Evolutionary conservation across 2,113 vertebrate species (phyloP), one percentile per base, ranked within the genome.

Genomic region (Alexandromys fortis): DNA sequence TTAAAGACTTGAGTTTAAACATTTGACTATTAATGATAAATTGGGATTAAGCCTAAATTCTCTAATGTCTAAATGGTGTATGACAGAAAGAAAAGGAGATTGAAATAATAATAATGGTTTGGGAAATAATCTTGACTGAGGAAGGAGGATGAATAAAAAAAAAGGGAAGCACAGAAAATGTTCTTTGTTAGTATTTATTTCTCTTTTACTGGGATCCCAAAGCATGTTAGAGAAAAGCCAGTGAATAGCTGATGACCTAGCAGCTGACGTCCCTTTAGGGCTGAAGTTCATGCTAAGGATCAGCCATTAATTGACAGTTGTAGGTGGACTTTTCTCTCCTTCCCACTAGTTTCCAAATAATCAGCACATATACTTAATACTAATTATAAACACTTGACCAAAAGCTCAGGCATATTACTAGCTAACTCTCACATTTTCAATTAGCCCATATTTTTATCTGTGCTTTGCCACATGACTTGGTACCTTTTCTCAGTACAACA

Each of bases 111-210:
- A 79, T 58, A 63, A 73, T 24, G 2, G 63, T 7, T 78, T n/a
- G 28, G 33, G n/a, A 38, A 87, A 61, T 52, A 93, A 35, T 95
- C 89, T 14, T 78, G 19, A 70, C 4, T 52, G 17, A 63, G 35
- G 42, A 9, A 49, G 10, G 33, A 82, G 10, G 33, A 13, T 35
- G 38, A 76, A 70, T 68, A 16, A 42, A 82, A 93, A 22, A 42
- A 30, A 63, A n/a, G n/a, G n/a, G n/a, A 55, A 4, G 45, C 38
- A 45, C 77, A 33, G 42, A 61, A 88, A 30, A 68, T 76, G 0
- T 3, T 91, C 11, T 68, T 94, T 89, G 21, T 12, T 85, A n/a
- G 63, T 82, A 65, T 49, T 85, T 81, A 90, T 77, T 94, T 72
- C 33, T 94, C 3, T 52, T 6, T 68, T 94, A 35, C 21, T 86